A percentile compares a stretch with the other conserved stretches of the same genome.
phyloP scores from a whole-genome alignment of 1,140 invertebrate species.

The Pseudomyrmex sp. region DNA sequence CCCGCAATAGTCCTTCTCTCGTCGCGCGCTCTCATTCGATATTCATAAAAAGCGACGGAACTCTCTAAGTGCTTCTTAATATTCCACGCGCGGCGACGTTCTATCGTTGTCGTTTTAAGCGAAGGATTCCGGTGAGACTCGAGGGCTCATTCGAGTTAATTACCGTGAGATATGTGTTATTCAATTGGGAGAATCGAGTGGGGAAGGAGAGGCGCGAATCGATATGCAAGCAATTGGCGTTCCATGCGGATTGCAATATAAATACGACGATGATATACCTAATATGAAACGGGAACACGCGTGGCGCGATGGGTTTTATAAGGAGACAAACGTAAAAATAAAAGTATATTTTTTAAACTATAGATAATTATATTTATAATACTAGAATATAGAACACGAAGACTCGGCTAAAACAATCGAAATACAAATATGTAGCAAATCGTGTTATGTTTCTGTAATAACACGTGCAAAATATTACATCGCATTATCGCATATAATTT shows the following conservation, averaged over 20 bases:
- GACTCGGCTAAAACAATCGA: too few species aligned
- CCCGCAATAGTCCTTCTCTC: slow-evolving; percentile 38
- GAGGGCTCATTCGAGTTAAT: slow-evolving; percentile 57
- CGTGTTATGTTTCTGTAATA: background rate
- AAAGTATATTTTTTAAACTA: background rate
- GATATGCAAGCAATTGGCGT: background rate
- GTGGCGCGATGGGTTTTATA: too few species aligned
- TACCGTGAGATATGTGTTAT: slow-evolving; percentile 63
- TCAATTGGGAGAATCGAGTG: slow-evolving; percentile 17
- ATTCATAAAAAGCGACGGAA: slow-evolving; percentile 65
- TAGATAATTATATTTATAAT: background rate
- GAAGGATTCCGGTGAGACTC: background rate
- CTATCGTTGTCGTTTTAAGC: slow-evolving; percentile 4
- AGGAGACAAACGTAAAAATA: too few species aligned
- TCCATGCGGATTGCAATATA: too few species aligned
- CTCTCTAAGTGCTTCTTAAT: slow-evolving; percentile 62
- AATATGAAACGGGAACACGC: too few species aligned
- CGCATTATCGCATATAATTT: background rate
- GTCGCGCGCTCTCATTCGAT: slow-evolving; percentile 64
- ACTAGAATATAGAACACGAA: too few species aligned
- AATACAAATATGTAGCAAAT: too few species aligned
- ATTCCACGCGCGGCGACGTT: slow-evolving; percentile 42
- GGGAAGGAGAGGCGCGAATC: background rate
- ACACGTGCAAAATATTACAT: background rate
- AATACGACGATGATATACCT: too few species aligned